Percentiles rank a stretch among this genome's conserved stretches.
Conservation (phyloP, 2,888 invertebrate genomes). For the Phrixothrix hirtus region DNA sequence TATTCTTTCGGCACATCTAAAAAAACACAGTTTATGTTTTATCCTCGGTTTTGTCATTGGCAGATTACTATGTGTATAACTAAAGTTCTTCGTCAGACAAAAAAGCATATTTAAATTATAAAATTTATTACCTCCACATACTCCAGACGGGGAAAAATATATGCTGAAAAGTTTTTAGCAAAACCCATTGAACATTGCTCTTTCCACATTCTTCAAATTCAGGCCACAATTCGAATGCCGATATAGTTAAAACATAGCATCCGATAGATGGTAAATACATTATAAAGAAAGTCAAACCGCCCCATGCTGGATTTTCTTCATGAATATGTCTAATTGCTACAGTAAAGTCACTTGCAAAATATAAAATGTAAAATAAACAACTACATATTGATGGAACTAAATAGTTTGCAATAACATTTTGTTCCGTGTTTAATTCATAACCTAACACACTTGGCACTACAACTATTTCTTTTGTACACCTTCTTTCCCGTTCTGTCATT, state of each 20-base stretch:
- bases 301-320: slow-evolving; percentile 61
- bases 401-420: slow-evolving; percentile 59
- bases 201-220: slow-evolving; percentile 55
- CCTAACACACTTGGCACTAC: slow-evolving; percentile 43
- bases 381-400: slow-evolving; percentile 63
- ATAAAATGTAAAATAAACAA: slow-evolving; percentile 66
- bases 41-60: too few relatives aligned
- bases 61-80: too few relatives aligned
- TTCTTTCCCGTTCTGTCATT: background rate
- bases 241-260: slow-evolving; percentile 63
- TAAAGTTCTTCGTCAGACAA: too few relatives aligned
- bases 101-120: too few relatives aligned
- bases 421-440: slow-evolving; percentile 52
- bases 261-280: slow-evolving; percentile 62
- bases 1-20: slow-evolving; percentile 71
- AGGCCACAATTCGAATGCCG: slow-evolving; percentile 64
- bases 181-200: slow-evolving; percentile 57
- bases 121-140: slow-evolving; percentile 62
- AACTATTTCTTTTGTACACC: slow-evolving; percentile 11
- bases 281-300: slow-evolving; percentile 56
- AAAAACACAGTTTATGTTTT: slow-evolving; percentile 36
- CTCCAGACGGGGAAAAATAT: slow-evolving; percentile 65
- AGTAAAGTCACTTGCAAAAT: slow-evolving; percentile 70
- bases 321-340: slow-evolving; percentile 67
- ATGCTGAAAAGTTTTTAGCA: slow-evolving; percentile 58